Conservation (phyloP, 1,140 invertebrate genomes). For the Ooceraea biroi region DNA sequence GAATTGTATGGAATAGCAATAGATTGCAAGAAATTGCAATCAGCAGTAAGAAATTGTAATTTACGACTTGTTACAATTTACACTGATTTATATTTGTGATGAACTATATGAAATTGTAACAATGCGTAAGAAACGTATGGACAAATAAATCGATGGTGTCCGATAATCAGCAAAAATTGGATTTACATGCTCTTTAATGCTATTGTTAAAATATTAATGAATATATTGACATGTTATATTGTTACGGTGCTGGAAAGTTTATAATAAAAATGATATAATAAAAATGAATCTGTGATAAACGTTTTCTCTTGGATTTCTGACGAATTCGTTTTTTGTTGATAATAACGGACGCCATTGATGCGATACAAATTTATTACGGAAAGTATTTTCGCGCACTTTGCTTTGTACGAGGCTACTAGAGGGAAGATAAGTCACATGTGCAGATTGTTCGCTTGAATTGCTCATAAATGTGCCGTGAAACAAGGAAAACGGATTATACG, state of each 20-base stretch:
- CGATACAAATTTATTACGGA: not conserved
- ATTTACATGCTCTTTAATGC: no score
- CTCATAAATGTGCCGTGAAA: not conserved
- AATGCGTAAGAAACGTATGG: not conserved
- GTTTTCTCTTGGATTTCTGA: constrained; percentile 3
- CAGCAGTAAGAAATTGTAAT: no score
- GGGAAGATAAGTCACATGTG: not conserved
- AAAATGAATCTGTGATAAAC: constrained; percentile 10
- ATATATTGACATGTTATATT: constrained; percentile 37
- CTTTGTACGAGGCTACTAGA: not conserved
- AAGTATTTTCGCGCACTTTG: not conserved
- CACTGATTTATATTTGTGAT: constrained; percentile 32
- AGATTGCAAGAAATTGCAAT: not conserved
- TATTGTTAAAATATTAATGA: no score
- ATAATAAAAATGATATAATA: constrained; percentile 30
- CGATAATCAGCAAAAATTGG: constrained; percentile 38
- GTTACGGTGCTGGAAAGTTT: constrained; percentile 20
- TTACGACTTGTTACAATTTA: constrained; percentile 24
- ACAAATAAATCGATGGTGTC: not conserved
- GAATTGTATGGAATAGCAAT: not conserved
- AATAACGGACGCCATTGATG: constrained; percentile 4
- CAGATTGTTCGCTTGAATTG: not conserved
- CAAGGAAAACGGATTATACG: not conserved
- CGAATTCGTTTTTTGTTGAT: constrained; percentile 32
- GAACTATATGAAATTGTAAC: constrained; percentile 13